A percentile compares a stretch with the other conserved stretches of the same genome.
phyloP scores from a whole-genome alignment of 2,888 invertebrate species.

The Sphaerophoria rueppellii region DNA sequence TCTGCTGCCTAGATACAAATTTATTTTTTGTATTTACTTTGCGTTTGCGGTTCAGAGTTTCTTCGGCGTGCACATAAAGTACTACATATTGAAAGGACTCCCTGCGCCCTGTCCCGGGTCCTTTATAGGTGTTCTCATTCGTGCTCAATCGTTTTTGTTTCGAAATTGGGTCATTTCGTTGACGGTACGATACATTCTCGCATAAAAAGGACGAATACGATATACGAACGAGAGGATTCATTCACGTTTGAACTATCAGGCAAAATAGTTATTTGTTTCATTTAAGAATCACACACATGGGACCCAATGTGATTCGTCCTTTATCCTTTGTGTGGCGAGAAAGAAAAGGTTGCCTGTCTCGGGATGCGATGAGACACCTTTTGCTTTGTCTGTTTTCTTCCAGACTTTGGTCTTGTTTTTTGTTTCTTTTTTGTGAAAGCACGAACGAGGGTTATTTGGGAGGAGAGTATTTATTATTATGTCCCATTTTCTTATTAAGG shows the following conservation, averaged over 20 bases:
- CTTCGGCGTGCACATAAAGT: slow-evolving; percentile 13
- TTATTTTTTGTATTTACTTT: slow-evolving; percentile 55
- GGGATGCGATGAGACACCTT: slow-evolving; percentile 5
- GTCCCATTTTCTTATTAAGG: slow-evolving; percentile 45
- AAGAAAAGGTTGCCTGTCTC: background rate
- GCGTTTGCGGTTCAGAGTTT: slow-evolving; percentile 38
- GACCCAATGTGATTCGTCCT: slow-evolving; percentile 6
- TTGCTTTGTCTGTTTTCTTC: slow-evolving; percentile 25
- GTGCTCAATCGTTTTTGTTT: slow-evolving; percentile 46
- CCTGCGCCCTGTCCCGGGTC: slow-evolving; percentile 38
- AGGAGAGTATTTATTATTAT: slow-evolving; percentile 50
- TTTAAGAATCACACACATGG: slow-evolving; percentile 47
- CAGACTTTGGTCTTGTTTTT: slow-evolving; percentile 29
- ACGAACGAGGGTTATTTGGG: too few relatives aligned
- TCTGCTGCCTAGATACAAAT: slow-evolving; percentile 7
- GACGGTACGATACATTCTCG: slow-evolving; percentile 11
- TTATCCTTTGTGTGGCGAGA: slow-evolving; percentile 3
- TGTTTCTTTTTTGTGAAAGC: background rate
- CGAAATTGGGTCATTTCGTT: slow-evolving; percentile 63
- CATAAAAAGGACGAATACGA: too few relatives aligned
- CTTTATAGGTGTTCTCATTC: slow-evolving; percentile 54
- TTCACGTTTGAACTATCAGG: slow-evolving; percentile 45
- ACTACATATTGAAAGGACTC: slow-evolving; percentile 24
- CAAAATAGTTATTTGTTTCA: slow-evolving; percentile 49
- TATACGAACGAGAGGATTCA: background rate